phyloP scores from a whole-genome alignment of 2,113 vertebrate species.

The Pluvialis apricaria region DNA sequence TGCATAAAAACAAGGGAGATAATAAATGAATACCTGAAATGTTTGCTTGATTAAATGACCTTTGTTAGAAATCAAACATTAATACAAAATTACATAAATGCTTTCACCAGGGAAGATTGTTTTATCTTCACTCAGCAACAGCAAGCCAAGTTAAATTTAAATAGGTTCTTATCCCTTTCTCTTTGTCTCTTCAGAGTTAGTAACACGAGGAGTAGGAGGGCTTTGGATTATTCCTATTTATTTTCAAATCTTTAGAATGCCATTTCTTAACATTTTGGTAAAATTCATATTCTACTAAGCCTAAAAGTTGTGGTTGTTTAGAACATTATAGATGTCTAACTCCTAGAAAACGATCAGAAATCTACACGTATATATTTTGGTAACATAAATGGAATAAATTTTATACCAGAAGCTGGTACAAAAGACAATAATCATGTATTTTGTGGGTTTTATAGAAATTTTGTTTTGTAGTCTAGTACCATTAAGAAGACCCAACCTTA shows the following conservation, averaged over 20 bases:
- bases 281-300: background rate
- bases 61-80: background rate
- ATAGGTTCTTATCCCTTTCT: background rate
- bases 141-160: background rate
- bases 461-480: background rate
- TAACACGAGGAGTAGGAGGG: background rate
- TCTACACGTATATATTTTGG: background rate
- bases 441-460: background rate
- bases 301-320: background rate
- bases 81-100: background rate
- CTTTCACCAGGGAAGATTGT: background rate
- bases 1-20: background rate
- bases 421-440: background rate
- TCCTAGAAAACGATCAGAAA: background rate
- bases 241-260: background rate
- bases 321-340: background rate
- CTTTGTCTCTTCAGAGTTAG: background rate
- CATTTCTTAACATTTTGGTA: background rate
- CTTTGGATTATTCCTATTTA: background rate
- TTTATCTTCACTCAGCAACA: conserved; percentile 14
- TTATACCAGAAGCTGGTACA: background rate
- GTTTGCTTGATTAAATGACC: conserved; percentile 14
- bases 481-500: background rate
- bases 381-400: background rate
- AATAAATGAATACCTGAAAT: conserved; percentile 28